A percentile compares a stretch with the other conserved stretches of the same genome.
Evolutionary conservation across 2,797 vertebrate species (phyloP).

Genomic region (Phrynocephalus guinanensis): DNA sequence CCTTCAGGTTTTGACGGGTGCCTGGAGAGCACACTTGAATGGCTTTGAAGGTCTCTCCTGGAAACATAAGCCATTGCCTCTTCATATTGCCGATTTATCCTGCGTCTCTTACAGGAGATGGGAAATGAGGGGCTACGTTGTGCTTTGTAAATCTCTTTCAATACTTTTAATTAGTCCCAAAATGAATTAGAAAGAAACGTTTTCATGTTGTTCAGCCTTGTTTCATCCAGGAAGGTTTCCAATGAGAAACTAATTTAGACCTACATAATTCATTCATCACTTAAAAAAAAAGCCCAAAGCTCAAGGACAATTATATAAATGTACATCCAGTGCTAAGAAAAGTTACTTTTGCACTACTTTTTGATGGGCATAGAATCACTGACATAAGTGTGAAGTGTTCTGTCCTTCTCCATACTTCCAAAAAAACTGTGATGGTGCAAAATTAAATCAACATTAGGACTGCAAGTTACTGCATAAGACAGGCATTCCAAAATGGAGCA

Average conservation of each 20-base stretch:
- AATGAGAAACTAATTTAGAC: constrained; percentile 56
- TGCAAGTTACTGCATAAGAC: not conserved
- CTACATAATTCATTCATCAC: constrained; percentile 46
- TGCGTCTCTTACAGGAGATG: constrained; percentile 30
- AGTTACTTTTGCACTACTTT: no score
- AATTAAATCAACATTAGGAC: not conserved
- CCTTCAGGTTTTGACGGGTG: rapidly evolving
- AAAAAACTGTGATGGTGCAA: no score
- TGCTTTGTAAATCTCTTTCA: constrained; percentile 64
- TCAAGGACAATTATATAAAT: constrained; percentile 52
- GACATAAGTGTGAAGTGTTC: no score
- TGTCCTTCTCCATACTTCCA: no score
- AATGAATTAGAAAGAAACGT: constrained; percentile 57
- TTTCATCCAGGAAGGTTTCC: not conserved
- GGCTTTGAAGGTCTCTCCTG: constrained; percentile 42
- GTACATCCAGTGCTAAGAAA: constrained; percentile 2
- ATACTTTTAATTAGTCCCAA: constrained; percentile 63
- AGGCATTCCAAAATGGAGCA: not conserved
- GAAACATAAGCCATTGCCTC: constrained; percentile 48
- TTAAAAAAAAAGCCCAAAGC: constrained; percentile 42
- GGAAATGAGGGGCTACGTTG: constrained; percentile 64
- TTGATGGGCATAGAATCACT: no score
- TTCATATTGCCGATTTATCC: not conserved
- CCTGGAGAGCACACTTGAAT: not conserved
- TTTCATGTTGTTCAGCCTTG: constrained; percentile 43